Percentiles rank a stretch among this genome's conserved stretches.
Conservation (phyloP, 2,113 vertebrate species). For the Syrrhaptes paradoxus region DNA sequence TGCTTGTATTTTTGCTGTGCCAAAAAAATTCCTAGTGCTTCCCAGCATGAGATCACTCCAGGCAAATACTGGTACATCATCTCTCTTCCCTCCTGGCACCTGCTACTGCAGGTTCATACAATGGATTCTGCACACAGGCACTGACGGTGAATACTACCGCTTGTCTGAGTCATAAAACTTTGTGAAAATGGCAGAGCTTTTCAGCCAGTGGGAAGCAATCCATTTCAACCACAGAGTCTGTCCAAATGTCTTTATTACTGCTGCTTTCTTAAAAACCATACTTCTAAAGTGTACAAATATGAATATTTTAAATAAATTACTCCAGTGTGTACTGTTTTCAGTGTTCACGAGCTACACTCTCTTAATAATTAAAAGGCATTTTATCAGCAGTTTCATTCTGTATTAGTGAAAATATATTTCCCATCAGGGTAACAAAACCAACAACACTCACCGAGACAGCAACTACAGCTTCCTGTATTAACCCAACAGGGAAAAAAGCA, state of each 20-base stretch:
- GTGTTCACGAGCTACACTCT: neutral
- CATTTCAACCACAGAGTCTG: neutral
- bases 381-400: constrained; percentile 24
- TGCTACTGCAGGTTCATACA: neutral
- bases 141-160: neutral
- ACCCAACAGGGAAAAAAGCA: neutral
- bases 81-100: neutral
- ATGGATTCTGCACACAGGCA: neutral
- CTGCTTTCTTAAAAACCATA: neutral
- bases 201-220: neutral
- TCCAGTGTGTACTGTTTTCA: neutral
- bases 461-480: neutral
- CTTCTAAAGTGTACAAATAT: neutral
- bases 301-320: neutral
- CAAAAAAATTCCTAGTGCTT: neutral
- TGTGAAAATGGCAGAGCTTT: neutral
- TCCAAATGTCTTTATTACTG: neutral
- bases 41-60: constrained; percentile 4
- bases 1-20: neutral
- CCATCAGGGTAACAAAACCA: neutral
- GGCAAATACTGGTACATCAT: neutral
- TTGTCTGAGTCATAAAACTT: neutral
- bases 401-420: neutral
- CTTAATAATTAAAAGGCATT: constrained; percentile 27
- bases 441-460: neutral